Base-by-base conservation (phyloP, 2,888 invertebrate species). In the Eucriotettix oculatus region DNA sequence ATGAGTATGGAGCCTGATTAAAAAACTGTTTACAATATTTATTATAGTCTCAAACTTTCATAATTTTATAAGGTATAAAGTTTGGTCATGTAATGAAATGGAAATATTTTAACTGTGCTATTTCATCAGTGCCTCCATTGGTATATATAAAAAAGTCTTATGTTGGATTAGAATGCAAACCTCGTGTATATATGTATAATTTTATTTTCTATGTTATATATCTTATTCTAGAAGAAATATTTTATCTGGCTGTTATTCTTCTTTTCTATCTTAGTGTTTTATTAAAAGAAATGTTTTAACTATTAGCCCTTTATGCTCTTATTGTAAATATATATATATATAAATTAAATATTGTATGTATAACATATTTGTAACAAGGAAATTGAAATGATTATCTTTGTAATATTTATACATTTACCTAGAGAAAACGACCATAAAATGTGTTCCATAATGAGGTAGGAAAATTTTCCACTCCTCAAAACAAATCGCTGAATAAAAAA, bases 351-450 rank as follows among this genome's bases (percentile, higher is more conserved):
- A 48, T 44, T 61, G 58, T 63, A 60, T 64, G 62, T 65, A 64
- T 64, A 63, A 57, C 56, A 63, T 63, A 60, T 65, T 65, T 63
- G 63, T 65, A 65, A 63, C 62, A 64, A 59, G 62, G 63, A 60
- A 55, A 60, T 57, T 54, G 60, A 61, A 58, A 60, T 61, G 58
- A 62, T 52, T 60, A 60, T 62, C 60, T 64, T 62, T 64, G 63
- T 64, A 64, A 64, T 64, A 63, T 63, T 64, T 65, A 65, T 65
- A 65, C 65, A 63, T 65, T 65, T 63, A 65, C 62, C 58, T 40
- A 61, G 59, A 58, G 57, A 61, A 54, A 60, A 58, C 58, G 61
- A 62, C 63, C 61, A 62, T 61, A 54, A 64, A 64, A 63, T 60
- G 61, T 63, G 63, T 63, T 63, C 63, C 61, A 57, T 57, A 41